A percentile compares a stretch with the other conserved stretches of the same genome.
These are phyloP conservation scores for Nemurella pictetii DNA, from an alignment of 2,888 invertebrate species.

Conservation along the genomic window DNA sequence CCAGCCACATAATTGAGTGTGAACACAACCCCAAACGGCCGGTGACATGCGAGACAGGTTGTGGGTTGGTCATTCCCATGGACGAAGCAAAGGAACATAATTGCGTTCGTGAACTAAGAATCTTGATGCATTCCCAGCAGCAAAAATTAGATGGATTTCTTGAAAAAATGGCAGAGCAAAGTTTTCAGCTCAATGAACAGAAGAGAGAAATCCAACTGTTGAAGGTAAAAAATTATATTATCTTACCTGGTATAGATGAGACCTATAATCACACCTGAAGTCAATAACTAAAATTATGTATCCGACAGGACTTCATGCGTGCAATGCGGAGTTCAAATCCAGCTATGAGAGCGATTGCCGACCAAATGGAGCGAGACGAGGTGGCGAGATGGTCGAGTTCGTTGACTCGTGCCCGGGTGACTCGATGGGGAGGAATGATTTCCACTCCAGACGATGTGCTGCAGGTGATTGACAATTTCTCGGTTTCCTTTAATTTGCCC, in stretches of 20 bases:
- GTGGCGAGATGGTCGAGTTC: slow-evolving; percentile 87
- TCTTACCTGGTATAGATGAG: too few relatives aligned
- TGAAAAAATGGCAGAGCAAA: slow-evolving; percentile 82
- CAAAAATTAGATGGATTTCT: slow-evolving; percentile 85
- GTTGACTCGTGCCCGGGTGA: slow-evolving; percentile 82
- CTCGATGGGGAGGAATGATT: slow-evolving; percentile 98
- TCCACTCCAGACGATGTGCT: slow-evolving; percentile 94
- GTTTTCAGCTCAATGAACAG: slow-evolving; percentile 85
- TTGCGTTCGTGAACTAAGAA: slow-evolving; percentile 85
- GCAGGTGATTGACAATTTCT: too few relatives aligned
- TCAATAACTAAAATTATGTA: not conserved
- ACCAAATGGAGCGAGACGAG: slow-evolving; percentile 94
- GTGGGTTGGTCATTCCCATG: slow-evolving; percentile 92
- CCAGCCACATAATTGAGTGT: slow-evolving; percentile 88
- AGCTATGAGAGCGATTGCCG: slow-evolving; percentile 87
- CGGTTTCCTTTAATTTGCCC: too few relatives aligned
- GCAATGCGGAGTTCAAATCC: slow-evolving; percentile 92
- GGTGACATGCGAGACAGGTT: slow-evolving; percentile 90
- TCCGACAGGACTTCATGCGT: slow-evolving; percentile 80
- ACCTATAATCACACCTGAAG: too few relatives aligned
- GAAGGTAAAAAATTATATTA: slow-evolving; percentile 61
- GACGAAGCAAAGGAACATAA: slow-evolving; percentile 94
- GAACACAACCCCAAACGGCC: slow-evolving; percentile 93
- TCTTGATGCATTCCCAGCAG: slow-evolving; percentile 82
- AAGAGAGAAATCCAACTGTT: slow-evolving; percentile 84